Evolutionary conservation across 2,888 invertebrate genomes (phyloP).

Genomic region (Branchellion lobata): DNA sequence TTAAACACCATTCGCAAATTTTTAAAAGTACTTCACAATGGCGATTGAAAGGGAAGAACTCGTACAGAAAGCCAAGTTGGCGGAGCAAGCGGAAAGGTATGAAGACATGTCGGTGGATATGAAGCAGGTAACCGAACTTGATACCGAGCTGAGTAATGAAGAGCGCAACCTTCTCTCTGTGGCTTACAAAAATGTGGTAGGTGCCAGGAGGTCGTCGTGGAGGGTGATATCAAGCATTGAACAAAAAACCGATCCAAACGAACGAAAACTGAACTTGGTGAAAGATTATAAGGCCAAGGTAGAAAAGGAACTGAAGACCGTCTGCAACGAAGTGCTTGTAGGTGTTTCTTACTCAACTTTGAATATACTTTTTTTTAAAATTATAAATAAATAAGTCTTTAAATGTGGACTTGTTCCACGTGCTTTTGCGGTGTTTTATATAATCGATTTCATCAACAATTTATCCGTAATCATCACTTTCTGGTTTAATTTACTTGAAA

Average conservation of each 20-base stretch:
- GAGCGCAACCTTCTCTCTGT: constrained; percentile 96
- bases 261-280: constrained; percentile 92
- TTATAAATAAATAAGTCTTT: neutral
- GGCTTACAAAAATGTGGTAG: constrained; percentile 98
- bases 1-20: neutral
- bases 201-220: constrained; percentile 95
- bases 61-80: constrained; percentile 46
- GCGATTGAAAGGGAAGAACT: constrained; percentile 44
- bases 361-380: neutral
- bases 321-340: constrained; percentile 98
- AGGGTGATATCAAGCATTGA: constrained; percentile 98
- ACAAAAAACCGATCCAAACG: constrained; percentile 82
- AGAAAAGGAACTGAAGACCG: constrained; percentile 97
- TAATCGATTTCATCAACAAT: too few species aligned
- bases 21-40: constrained; percentile 5
- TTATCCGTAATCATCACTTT: too few species aligned
- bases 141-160: constrained; percentile 90
- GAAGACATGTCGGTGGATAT: constrained; percentile 98
- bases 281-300: constrained; percentile 99
- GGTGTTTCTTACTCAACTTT: too few species aligned
- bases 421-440: too few species aligned
- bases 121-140: constrained; percentile 95
- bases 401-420: too few species aligned
- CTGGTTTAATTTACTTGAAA: too few species aligned
- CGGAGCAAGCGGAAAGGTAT: constrained; percentile 53